phyloP scores from a whole-genome alignment of 2,113 vertebrate genomes.

The Phoxinus phoxinus region DNA sequence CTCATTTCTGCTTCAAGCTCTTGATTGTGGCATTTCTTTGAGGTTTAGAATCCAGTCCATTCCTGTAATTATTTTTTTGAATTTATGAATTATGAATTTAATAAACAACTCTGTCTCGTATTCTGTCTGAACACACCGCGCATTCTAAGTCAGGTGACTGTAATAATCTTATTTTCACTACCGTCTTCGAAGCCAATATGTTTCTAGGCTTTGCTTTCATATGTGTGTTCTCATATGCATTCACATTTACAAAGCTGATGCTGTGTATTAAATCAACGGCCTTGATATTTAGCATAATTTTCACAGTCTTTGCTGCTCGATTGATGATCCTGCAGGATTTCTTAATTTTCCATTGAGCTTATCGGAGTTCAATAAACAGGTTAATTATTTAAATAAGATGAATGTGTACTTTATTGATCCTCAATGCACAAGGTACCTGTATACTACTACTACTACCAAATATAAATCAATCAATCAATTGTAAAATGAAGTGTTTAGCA shows the following conservation, averaged over 20 bases:
- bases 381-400: not conserved
- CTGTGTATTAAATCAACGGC: not conserved
- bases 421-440: not conserved
- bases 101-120: too few relatives aligned
- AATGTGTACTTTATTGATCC: not conserved
- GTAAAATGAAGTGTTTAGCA: too few relatives aligned
- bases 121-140: too few relatives aligned
- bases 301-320: not conserved
- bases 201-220: conserved; percentile 6
- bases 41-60: too few relatives aligned
- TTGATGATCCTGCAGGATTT: conserved; percentile 7
- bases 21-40: too few relatives aligned
- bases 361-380: not conserved
- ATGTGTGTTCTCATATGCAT: not conserved
- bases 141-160: too few relatives aligned
- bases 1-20: too few relatives aligned
- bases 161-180: not conserved
- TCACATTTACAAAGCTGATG: not conserved
- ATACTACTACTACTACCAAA: not conserved
- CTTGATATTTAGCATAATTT: not conserved
- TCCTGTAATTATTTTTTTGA: too few relatives aligned
- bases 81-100: too few relatives aligned
- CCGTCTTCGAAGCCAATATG: not conserved
- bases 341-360: not conserved
- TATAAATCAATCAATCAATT: not conserved